These are phyloP conservation scores for Chaitophorus viminalis DNA, from an alignment of 2,888 invertebrate genomes.

Conservation along the genomic window DNA sequence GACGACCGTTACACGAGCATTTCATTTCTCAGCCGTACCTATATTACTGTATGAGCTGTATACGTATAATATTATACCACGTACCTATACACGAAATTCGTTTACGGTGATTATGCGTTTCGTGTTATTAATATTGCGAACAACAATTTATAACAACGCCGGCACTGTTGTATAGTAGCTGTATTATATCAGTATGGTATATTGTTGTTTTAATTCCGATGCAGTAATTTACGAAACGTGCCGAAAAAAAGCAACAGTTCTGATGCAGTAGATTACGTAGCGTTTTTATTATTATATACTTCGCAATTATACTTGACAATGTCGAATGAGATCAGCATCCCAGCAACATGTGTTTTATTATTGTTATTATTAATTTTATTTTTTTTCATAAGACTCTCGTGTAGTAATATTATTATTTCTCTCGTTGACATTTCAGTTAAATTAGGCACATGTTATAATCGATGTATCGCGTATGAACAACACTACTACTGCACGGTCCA, in stretches of 20 bases:
- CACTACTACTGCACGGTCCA: no score
- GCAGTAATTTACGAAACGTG: neutral
- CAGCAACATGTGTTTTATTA: neutral
- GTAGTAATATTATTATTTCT: neutral
- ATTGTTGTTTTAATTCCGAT: neutral
- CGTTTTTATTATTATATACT: no score
- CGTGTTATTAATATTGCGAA: neutral
- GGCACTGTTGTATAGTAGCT: neutral
- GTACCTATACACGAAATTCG: neutral
- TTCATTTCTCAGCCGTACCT: no score
- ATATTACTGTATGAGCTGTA: no score
- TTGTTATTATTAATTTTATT: no score
- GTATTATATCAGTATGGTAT: no score
- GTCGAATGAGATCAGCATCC: neutral
- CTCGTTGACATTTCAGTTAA: slow-evolving; percentile 37
- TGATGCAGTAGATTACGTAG: neutral
- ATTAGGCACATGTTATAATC: slow-evolving; percentile 30
- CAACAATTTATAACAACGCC: neutral
- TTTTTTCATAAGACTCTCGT: neutral
- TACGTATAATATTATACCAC: no score
- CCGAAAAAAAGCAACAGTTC: neutral
- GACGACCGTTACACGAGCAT: no score
- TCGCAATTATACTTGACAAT: neutral
- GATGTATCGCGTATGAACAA: neutral
- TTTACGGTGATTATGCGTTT: neutral